Percentiles rank a stretch among this genome's conserved stretches.
These are phyloP conservation scores for Pangasius sanitwongsei DNA, from an alignment of 2,797 vertebrate genomes.

Conservation along the genomic window DNA sequence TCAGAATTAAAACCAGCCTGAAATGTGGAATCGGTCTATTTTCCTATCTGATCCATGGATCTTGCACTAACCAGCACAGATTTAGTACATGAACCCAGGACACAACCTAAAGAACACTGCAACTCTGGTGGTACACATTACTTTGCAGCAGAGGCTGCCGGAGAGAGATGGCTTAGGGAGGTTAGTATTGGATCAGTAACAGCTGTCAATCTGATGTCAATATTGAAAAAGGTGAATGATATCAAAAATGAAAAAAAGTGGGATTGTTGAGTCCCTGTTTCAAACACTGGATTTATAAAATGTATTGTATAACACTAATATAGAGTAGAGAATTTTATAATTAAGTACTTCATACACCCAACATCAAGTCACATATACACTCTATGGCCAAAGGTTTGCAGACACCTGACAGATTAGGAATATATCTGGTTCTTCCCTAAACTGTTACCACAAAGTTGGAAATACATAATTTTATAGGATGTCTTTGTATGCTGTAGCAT, in stretches of 20 bases:
- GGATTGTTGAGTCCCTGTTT: neutral
- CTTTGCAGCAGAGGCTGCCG: neutral
- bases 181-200: neutral
- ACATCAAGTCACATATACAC: neutral
- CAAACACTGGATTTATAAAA: neutral
- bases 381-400: neutral
- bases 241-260: neutral
- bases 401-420: neutral
- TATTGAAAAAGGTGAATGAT: neutral
- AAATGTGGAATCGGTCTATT: neutral
- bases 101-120: neutral
- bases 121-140: neutral
- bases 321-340: neutral
- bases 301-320: neutral
- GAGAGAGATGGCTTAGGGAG: neutral
- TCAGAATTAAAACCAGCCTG: neutral
- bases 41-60: neutral
- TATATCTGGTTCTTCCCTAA: neutral
- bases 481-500: neutral
- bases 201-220: neutral
- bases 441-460: neutral
- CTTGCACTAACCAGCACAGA: neutral
- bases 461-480: neutral
- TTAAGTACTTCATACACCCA: neutral
- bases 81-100: neutral